Base-by-base conservation (phyloP, 2,113 vertebrate species). In the Pygoscelis antarcticus region DNA sequence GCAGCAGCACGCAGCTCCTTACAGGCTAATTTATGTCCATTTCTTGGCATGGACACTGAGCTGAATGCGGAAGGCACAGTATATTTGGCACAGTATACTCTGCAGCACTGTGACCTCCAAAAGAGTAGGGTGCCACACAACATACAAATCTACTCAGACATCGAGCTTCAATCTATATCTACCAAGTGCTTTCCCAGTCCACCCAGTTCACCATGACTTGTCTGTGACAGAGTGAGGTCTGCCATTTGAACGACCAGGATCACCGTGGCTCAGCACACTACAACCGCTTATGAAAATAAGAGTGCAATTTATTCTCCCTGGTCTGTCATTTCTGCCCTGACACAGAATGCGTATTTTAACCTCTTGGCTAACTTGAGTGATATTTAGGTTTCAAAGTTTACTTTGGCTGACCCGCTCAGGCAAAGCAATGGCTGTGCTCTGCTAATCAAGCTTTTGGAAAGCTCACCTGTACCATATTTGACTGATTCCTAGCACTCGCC, bases 51-150 rank as follows among this genome's bases (percentile, higher is more conserved):
- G 1, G 40, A 27, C 0, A 0, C 22, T 51, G 74, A 89, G 49
- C 64, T 81, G 86, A 86, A 74, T 42, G 80, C 72, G 83, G 94
- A 92, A 80, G 8, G 75, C 38, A 38, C 38, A 8, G 38, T 38
- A 21, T 30, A 29, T 83, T 90, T 87, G 82, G 70, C 88, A 93
- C 65, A 17, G 19, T 14, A 21, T 52, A 6, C n/a, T 86, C 57
- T 51, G 84, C 65, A 87, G 68, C 27, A 46, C 47, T 2, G 23
- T 5, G 42, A 87, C 68, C 75, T 87, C 62, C 64, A 38, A 22
- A 62, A 20, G 23, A 30, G 49, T 0, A 38, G 44, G 23, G 9
- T 3, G 0, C 51, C 0, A 0, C 14, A 22, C 30, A 20, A 7
- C 20, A 5, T 13, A 46, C 49, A 80, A 52, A 72, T 25, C 70